A percentile compares a stretch with the other conserved stretches of the same genome.
These are phyloP conservation scores for Dasysyrphus albostriatus DNA, from an alignment of 2,888 invertebrate species.

Conservation along the genomic window DNA sequence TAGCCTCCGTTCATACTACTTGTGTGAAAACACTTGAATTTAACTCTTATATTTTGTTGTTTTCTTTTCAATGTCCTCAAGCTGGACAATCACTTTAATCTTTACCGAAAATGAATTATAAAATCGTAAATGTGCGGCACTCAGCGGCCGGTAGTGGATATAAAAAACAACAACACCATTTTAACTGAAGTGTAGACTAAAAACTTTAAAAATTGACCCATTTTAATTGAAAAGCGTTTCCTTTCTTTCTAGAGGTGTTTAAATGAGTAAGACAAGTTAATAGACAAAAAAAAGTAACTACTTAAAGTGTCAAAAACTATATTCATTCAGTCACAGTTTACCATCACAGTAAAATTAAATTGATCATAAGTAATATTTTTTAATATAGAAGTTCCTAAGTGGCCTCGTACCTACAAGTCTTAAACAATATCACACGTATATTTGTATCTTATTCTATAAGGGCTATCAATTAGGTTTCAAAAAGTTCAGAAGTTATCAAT, in stretches of 20 bases:
- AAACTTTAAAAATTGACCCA: no score
- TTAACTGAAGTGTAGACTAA: not conserved
- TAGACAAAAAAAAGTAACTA: no score
- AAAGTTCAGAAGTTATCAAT: not conserved
- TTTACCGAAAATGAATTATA: not conserved
- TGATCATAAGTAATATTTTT: no score
- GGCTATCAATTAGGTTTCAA: not conserved
- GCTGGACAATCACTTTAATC: constrained; percentile 10
- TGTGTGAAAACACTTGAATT: constrained; percentile 9
- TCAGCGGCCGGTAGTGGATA: no score
- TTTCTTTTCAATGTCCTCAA: not conserved
- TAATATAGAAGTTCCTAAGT: no score
- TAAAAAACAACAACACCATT: not conserved
- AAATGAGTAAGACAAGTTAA: no score
- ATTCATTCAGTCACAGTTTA: no score
- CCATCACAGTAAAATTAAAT: no score
- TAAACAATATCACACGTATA: not conserved
- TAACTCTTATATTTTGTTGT: constrained; percentile 9
- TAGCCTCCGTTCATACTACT: constrained; percentile 7
- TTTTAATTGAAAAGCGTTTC: no score
- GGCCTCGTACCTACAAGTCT: not conserved
- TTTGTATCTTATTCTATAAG: not conserved
- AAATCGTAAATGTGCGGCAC: no score
- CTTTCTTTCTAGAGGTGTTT: no score
- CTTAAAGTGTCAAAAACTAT: no score